These are phyloP conservation scores for Mesitornis unicolor DNA, from an alignment of 2,113 vertebrate genomes.

Conservation along the genomic window DNA sequence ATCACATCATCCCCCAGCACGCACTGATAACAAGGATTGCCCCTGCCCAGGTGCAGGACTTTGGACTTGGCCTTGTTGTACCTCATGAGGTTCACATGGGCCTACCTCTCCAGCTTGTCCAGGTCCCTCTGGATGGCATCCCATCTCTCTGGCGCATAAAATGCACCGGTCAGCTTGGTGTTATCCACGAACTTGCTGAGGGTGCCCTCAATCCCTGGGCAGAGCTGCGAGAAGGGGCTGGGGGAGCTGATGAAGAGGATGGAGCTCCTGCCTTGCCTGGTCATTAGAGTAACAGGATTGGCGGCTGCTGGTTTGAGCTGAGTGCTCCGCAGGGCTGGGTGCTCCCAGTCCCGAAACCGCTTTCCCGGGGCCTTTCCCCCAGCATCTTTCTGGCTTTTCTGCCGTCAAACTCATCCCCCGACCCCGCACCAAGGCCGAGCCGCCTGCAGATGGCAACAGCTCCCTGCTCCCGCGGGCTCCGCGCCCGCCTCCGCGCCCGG, in stretches of 20 bases:
- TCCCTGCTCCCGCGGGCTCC: not conserved
- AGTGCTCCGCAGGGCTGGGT: not conserved
- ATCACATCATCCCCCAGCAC: no score
- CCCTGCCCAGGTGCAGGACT: no score
- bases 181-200: no score
- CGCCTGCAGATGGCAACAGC: not conserved
- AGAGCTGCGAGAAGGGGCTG: not conserved
- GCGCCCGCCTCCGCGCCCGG: no score
- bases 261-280: not conserved
- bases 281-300: not conserved
- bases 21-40: no score
- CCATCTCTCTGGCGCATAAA: no score
- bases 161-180: no score
- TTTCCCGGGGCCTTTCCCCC: not conserved
- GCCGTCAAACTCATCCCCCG: rapidly evolving
- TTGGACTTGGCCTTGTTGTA: no score
- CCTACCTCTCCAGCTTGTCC: no score
- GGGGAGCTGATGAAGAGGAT: not conserved
- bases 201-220: no score
- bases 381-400: not conserved
- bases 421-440: not conserved
- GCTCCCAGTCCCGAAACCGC: not conserved
- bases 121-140: no score
- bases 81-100: no score
- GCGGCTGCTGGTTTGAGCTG: not conserved